Conservation (phyloP, 1,140 invertebrate species). For the Hyles euphorbiae region DNA sequence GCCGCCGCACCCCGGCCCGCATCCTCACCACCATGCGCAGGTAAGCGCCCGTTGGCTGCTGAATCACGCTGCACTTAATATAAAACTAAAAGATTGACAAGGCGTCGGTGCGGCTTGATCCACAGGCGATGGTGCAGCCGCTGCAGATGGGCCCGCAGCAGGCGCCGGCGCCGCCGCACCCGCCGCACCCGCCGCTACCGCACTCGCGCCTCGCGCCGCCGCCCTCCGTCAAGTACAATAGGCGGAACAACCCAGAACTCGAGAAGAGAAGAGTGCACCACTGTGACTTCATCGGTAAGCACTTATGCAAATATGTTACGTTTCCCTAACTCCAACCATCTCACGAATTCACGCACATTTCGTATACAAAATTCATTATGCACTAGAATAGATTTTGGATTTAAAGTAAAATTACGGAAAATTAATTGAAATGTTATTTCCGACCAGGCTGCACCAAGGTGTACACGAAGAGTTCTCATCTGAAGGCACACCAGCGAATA, state of each 20-base stretch:
- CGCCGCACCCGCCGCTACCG: slow-evolving; percentile 41
- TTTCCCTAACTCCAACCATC: background rate
- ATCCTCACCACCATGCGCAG: slow-evolving; percentile 67
- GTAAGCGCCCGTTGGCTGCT: slow-evolving; percentile 12
- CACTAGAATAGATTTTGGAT: no score
- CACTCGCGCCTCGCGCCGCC: slow-evolving; percentile 56
- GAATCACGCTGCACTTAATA: no score
- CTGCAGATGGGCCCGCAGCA: slow-evolving; percentile 58
- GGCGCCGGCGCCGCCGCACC: slow-evolving; percentile 46
- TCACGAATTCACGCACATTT: background rate
- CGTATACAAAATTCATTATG: no score
- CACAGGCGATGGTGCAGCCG: slow-evolving; percentile 50
- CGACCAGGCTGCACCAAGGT: slow-evolving; percentile 95
- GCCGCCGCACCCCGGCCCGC: slow-evolving; percentile 58
- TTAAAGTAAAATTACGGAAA: no score
- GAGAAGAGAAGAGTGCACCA: slow-evolving; percentile 96
- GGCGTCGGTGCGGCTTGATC: background rate
- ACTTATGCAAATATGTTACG: background rate
- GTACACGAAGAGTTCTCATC: slow-evolving; percentile 98
- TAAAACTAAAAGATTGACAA: no score
- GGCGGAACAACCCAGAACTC: slow-evolving; percentile 96
- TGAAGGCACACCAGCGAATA: slow-evolving; percentile 98
- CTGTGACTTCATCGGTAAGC: slow-evolving; percentile 94
- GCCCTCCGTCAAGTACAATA: slow-evolving; percentile 83
- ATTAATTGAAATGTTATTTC: no score